Base-by-base conservation (phyloP, 2,888 invertebrate species). In the Agrotis segetum region DNA sequence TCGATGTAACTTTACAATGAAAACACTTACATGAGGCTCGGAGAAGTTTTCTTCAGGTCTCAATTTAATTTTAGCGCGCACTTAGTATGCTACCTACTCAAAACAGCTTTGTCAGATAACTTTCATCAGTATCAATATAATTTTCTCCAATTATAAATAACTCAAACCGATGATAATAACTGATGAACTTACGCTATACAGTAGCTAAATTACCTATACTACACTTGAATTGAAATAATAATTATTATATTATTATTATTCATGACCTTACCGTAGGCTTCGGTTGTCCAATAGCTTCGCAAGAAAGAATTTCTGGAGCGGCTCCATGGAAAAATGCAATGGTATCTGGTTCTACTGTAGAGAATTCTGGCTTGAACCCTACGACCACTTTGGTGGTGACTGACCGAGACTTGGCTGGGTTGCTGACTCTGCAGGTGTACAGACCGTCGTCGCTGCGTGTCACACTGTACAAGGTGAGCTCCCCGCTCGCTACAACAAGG, bases 341-440 rank as follows among this genome's bases (percentile, higher is more conserved):
- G 3, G 74, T 50, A 7, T 83, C 81, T 3, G 86, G 76, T 64
- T 84, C 86, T 0, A 85, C 72, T 34, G 47, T 58, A 1, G 24
- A 29, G 44, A 94, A 93, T 2, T 9, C 67, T 1, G 93, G 94
- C 61, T 89, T 89, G 6, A 34, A 81, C n/a, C 89, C 91, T 24
- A 94, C 85, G 6, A 55, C 81, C 1, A 94, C 82, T 19, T 74
- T 63, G 1, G 84, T 84, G 47, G 87, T 77, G 2, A 75, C 84
- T 9, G 90, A 86, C 0, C 56, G 60, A 0, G 91, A 84, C 0
- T 56, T 82, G 0, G 16, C 19, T 2, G 86, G 85, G 58, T 83
- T 83, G 67, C 89, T 91, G 0, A 93, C 88, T 17, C 92, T 87
- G 65, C 94, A 94, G 0, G 88, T 90, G 67, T 94, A 94, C 0